Evolutionary conservation across 2,888 invertebrate species (phyloP).

Genomic region (Torymus aiolomorphi): DNA sequence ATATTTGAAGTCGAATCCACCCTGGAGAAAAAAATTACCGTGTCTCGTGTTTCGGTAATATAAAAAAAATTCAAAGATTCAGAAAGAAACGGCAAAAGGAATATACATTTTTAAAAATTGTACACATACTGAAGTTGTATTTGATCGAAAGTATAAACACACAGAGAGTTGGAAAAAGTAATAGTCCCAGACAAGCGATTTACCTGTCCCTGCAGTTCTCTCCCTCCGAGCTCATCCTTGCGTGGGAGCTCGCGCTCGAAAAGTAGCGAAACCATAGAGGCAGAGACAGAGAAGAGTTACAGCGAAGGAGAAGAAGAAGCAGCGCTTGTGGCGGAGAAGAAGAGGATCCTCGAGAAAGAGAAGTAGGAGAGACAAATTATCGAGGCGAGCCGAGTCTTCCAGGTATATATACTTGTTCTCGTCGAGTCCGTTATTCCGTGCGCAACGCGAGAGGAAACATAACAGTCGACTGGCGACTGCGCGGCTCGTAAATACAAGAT

Average conservation of each 20-base stretch:
- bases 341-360: neutral
- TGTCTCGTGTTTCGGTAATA: no score
- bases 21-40: no score
- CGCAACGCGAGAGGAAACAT: neutral
- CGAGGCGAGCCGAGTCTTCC: conserved; percentile 52
- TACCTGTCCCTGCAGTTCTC: conserved; percentile 1
- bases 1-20: no score
- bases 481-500: no score
- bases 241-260: neutral
- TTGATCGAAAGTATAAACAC: neutral
- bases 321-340: neutral
- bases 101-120: conserved; percentile 16
- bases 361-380: conserved; percentile 66
- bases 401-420: conserved; percentile 28
- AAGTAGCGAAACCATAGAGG: neutral
- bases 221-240: neutral
- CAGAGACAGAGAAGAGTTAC: neutral
- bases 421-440: conserved; percentile 8
- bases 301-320: neutral
- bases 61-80: neutral
- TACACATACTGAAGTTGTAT: neutral
- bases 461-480: no score
- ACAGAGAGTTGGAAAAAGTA: conserved; percentile 1
- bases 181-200: conserved; percentile 18
- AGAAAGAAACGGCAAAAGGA: neutral